A percentile compares a stretch with the other conserved stretches of the same genome.
Conservation (phyloP, 2,113 vertebrate genomes). For the Otolemur garnettii region DNA sequence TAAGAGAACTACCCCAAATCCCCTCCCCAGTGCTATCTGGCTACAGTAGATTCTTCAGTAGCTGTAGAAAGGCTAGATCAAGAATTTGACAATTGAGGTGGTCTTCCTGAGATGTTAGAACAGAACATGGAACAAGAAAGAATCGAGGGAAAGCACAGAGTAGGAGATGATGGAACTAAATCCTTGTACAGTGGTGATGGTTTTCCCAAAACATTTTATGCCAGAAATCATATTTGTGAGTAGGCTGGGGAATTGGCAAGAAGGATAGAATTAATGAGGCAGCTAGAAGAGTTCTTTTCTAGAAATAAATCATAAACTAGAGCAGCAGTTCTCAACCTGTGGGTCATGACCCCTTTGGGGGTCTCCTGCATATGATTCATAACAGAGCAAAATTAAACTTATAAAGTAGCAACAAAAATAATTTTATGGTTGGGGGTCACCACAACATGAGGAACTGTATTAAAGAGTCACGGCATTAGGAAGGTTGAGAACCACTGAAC, state of each 20-base stretch:
- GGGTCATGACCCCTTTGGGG: too few species aligned
- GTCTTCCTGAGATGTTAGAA: neutral
- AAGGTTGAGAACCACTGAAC: too few species aligned
- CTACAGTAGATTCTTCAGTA: constrained; percentile 6
- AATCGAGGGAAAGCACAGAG: neutral
- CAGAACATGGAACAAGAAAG: neutral
- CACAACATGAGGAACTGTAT: too few species aligned
- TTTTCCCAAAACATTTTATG: neutral
- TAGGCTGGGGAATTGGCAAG: neutral
- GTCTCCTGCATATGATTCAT: too few species aligned
- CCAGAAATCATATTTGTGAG: neutral
- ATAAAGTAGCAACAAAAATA: too few species aligned
- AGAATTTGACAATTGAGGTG: neutral
- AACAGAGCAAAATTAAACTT: too few species aligned
- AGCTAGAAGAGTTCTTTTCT: neutral
- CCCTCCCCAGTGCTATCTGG: neutral
- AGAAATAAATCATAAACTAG: neutral
- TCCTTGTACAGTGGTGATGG: neutral
- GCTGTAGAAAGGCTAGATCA: neutral
- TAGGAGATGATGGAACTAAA: neutral
- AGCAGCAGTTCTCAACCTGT: neutral
- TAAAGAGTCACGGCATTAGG: too few species aligned
- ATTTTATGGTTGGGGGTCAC: too few species aligned
- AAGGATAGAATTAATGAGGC: neutral
- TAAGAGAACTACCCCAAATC: neutral